phyloP scores from a whole-genome alignment of 1,140 invertebrate genomes.

The Cylas formicarius region DNA sequence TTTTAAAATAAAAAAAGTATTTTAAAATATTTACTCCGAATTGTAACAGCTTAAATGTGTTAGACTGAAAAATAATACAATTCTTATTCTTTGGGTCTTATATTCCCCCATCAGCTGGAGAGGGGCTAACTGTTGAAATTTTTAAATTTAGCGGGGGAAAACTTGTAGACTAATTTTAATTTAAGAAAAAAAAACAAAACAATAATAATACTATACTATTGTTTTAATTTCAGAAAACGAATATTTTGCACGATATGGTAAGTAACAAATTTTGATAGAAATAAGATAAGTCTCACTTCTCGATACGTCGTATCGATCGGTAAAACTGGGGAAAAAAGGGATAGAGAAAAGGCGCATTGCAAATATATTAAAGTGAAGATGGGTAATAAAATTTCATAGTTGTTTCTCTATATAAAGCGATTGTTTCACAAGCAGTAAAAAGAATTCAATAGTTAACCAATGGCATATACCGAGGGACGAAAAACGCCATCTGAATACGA shows the following conservation, averaged over 20 bases:
- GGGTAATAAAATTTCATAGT: slow-evolving; percentile 22
- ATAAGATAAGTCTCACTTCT: too few relatives aligned
- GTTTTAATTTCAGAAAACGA: slow-evolving; percentile 15
- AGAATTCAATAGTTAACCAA: slow-evolving; percentile 26
- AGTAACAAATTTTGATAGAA: too few relatives aligned
- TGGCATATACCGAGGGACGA: slow-evolving; percentile 17
- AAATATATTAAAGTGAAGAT: slow-evolving; percentile 12
- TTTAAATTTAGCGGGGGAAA: too few relatives aligned
- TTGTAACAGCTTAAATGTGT: too few relatives aligned
- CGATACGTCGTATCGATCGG: too few relatives aligned
- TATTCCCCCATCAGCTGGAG: too few relatives aligned
- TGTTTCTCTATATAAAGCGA: slow-evolving; percentile 19
- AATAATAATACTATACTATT: neutral
- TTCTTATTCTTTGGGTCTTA: too few relatives aligned
- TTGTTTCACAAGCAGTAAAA: slow-evolving; percentile 19
- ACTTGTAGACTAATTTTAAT: too few relatives aligned
- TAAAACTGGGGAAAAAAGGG: neutral
- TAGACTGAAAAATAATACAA: too few relatives aligned
- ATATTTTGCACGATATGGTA: slow-evolving; percentile 9
- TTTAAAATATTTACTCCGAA: too few relatives aligned
- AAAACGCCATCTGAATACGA: slow-evolving; percentile 23
- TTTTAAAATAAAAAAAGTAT: too few relatives aligned
- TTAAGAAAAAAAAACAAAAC: neutral
- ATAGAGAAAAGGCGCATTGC: neutral
- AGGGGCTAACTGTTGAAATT: too few relatives aligned